Percentiles rank a stretch among this genome's conserved stretches.
These are phyloP conservation scores for Leuciscus waleckii DNA, from an alignment of 2,797 vertebrate genomes.

Conservation along the genomic window DNA sequence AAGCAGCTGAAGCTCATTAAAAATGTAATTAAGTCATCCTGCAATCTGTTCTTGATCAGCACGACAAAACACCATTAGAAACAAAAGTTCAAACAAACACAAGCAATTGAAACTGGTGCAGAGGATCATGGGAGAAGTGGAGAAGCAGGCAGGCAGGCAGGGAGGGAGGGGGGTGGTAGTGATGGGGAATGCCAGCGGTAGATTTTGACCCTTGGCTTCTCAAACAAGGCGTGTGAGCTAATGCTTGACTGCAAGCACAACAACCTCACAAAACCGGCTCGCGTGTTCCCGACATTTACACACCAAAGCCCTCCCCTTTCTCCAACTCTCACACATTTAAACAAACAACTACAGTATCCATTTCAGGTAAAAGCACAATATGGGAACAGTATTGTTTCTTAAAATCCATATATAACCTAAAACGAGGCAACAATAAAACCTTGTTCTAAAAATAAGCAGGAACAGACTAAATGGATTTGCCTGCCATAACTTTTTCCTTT, in stretches of 20 bases:
- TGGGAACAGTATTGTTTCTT: not conserved
- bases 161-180: not conserved
- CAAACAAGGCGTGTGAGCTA: slow-evolving; percentile 68
- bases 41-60: not conserved
- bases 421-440: not conserved
- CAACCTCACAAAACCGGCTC: slow-evolving; percentile 63
- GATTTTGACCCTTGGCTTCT: slow-evolving; percentile 71
- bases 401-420: not conserved
- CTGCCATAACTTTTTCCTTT: not conserved
- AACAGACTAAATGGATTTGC: not conserved
- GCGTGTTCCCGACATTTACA: slow-evolving; percentile 64
- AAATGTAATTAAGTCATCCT: not conserved
- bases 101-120: not conserved
- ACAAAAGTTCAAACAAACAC: not conserved
- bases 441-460: not conserved
- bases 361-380: not conserved
- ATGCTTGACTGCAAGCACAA: slow-evolving; percentile 65
- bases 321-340: slow-evolving; percentile 31
- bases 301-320: slow-evolving; percentile 29
- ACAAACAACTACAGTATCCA: slow-evolving; percentile 9
- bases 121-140: not conserved
- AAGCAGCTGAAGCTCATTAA: not conserved
- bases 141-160: not conserved
- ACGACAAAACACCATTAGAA: not conserved
- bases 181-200: slow-evolving; percentile 65